Evolutionary conservation across 1,140 invertebrate species (phyloP).

Genomic region (Drosophila kepulauana): DNA sequence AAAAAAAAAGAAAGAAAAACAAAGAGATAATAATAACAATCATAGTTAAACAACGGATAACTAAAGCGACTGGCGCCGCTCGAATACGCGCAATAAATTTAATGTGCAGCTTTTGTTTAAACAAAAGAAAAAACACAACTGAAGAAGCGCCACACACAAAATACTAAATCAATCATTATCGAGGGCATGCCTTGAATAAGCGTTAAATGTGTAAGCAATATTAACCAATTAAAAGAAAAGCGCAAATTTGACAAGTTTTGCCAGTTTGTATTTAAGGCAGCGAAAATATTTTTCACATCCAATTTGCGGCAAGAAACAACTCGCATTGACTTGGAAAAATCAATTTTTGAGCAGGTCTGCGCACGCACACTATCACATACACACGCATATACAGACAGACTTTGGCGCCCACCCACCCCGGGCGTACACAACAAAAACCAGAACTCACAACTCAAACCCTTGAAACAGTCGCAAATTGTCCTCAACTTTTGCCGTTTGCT

Average conservation of each 20-base stretch:
- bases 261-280: slow-evolving; percentile 4
- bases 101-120: slow-evolving; percentile 34
- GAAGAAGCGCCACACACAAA: not conserved
- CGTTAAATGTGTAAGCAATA: slow-evolving; percentile 32
- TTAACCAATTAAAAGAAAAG: slow-evolving; percentile 7
- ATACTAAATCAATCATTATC: slow-evolving; percentile 2
- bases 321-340: slow-evolving; percentile 74
- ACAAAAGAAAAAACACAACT: slow-evolving; percentile 19
- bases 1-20: slow-evolving; percentile 24
- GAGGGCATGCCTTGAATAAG: slow-evolving; percentile 21
- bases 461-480: slow-evolving; percentile 40
- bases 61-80: slow-evolving; percentile 36
- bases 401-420: slow-evolving; percentile 70
- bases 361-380: slow-evolving; percentile 54
- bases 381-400: slow-evolving; percentile 18
- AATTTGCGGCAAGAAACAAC: slow-evolving; percentile 53
- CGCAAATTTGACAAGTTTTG: slow-evolving; percentile 15
- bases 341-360: slow-evolving; percentile 75
- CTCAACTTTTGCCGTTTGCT: slow-evolving; percentile 39
- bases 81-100: slow-evolving; percentile 18
- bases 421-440: slow-evolving; percentile 37
- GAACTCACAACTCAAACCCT: slow-evolving; percentile 34
- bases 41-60: slow-evolving; percentile 16
- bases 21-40: slow-evolving; percentile 33
- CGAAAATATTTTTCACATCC: slow-evolving; percentile 32